Base-by-base conservation (phyloP, 2,113 vertebrate species). In the Octodon degus region DNA sequence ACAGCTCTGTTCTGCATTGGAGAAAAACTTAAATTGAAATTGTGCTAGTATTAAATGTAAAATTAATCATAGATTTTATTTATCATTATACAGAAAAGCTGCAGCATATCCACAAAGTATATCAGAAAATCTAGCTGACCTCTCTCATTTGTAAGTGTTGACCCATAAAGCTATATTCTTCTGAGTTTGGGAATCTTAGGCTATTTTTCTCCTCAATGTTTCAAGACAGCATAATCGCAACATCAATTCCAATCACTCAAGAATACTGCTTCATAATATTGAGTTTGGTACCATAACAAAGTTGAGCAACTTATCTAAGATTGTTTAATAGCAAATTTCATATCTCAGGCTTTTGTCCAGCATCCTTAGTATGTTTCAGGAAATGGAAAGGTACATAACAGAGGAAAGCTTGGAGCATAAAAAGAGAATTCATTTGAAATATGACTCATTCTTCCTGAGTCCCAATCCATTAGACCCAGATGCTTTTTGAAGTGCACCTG, bases 191-290 rank as follows among this genome's bases (percentile, higher is more conserved):
- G 24, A 76, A 65, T 50, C 20, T 34, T 43, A 47, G 37, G 19
- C 63, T 58, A 93, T 90, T 86, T 93, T 86, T 53, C 81, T 95
- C n/a, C 32, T 72, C 34, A 86, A 11, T 74, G 43, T 93, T 86
- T 90, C 34, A 7, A 82, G 27, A 93, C 58, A 90, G 24, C 67
- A 55, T 40, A 86, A 82, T 50, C 1, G 62, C 65, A 86, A 50
- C 24, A 65, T 90, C 60, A 92, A 14, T 32, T 67, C 67, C 34
- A 82, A n/a, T 79, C 70, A 95, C 22, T 90, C 58, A 60, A 62
- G 9, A 86, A 19, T 40, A 67, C 3, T 77, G 12, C 8, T 68
- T 77, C 77, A 77, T 86, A 67, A 34, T 55, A 68, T 60, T 76
- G 74, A 67, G 25, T 76, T 82, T 86, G 8, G 34, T 50, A 3